Conservation (phyloP, 2,888 invertebrate species). For the Leptopilina myrica region DNA sequence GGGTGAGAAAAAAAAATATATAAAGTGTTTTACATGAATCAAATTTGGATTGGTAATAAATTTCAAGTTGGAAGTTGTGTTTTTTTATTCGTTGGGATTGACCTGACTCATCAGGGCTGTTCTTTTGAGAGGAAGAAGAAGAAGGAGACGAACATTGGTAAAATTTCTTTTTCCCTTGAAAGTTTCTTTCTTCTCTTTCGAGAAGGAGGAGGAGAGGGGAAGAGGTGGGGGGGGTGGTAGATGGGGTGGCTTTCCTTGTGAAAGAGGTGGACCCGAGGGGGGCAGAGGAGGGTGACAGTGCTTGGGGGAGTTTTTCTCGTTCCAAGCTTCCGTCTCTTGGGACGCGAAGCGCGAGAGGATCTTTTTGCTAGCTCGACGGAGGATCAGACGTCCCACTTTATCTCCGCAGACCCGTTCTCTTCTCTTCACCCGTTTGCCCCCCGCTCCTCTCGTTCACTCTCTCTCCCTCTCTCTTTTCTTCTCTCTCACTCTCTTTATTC, state of each 20-base stretch:
- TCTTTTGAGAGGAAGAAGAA: conserved; percentile 29
- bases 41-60: conserved; percentile 24
- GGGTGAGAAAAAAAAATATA: too few species aligned
- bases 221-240: conserved; percentile 67
- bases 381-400: conserved; percentile 77
- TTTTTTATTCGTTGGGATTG: conserved; percentile 25
- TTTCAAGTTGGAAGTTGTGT: neutral
- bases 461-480: too few species aligned
- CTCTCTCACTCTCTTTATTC: too few species aligned
- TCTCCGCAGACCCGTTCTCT: conserved; percentile 78
- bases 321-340: conserved; percentile 72
- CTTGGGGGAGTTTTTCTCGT: conserved; percentile 70
- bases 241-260: conserved; percentile 58
- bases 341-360: conserved; percentile 73
- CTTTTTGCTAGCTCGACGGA: conserved; percentile 76
- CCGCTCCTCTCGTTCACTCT: conserved; percentile 30
- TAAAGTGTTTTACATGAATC: neutral
- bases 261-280: conserved; percentile 71
- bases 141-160: conserved; percentile 44
- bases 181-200: conserved; percentile 68
- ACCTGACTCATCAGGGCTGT: conserved; percentile 36
- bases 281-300: conserved; percentile 80
- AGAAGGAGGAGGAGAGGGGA: conserved; percentile 57
- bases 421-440: conserved; percentile 51
- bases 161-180: conserved; percentile 70